Base-by-base conservation (phyloP, 2,888 invertebrate species). In the Habrosyne pyritoides region DNA sequence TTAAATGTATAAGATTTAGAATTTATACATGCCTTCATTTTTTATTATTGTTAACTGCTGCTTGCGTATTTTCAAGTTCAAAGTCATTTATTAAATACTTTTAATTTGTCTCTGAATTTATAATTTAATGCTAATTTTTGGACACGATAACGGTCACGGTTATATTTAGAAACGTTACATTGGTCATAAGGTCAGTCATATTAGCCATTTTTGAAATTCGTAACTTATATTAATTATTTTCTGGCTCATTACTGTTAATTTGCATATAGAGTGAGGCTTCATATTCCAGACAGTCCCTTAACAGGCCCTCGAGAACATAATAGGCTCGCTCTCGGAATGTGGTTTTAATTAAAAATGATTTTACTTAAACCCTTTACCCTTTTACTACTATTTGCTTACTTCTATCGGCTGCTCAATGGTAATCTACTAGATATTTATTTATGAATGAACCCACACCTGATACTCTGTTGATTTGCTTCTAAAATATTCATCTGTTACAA, bases 251-350 rank as follows among this genome's bases (percentile, higher is more conserved):
- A 73, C 63, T 56, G 54, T 67, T 65, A 69, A 75, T 79, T 78
- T 79, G 69, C 76, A 79, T 79, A 74, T 61, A 71, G 60, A 77
- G 73, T 70, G 70, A 54, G 47, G 59, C 64, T 66, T 58, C 61
- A 63, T 67, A 66, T 67, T 70, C 54, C 59, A 57, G 60, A 64
- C 48, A 54, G 30, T 61, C 58, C 61, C 60, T 64, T 52, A 28
- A 52, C 55, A 55, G 47, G 48, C 58, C 63, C 68, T 56, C 47
- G 61, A 63, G 65, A 66, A 58, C 33, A 42, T 53, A 47, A 10
- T 53, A 8, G 33, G 33, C 33, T 36, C 51, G 46, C 57, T 59
- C 59, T 54, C 53, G 42, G 54, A 56, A 55, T 28, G 52, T 30
- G 54, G 59, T 22, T 61, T 69, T 64, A 60, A 70, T 62, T 63